Conservation (phyloP, 1,140 invertebrate genomes). For the Drosophila nigrodunni region DNA sequence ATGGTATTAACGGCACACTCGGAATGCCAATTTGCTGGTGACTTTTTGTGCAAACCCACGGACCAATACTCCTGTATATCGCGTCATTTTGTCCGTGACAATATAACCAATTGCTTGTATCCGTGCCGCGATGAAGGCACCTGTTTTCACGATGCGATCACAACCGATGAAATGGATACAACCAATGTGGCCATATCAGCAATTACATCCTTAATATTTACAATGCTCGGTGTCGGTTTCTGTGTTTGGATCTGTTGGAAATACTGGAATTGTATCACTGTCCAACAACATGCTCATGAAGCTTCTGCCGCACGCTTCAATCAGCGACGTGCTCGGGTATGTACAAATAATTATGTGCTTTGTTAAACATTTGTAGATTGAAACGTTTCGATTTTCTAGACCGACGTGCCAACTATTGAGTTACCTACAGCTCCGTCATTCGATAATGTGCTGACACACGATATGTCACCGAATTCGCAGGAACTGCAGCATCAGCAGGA, state of each 20-base stretch:
- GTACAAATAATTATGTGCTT: slow-evolving; percentile 19
- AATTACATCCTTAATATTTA: slow-evolving; percentile 82
- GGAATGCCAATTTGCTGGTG: slow-evolving; percentile 68
- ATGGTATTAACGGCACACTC: slow-evolving; percentile 79
- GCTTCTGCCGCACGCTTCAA: slow-evolving; percentile 71
- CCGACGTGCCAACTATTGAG: slow-evolving; percentile 76
- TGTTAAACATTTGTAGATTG: neutral
- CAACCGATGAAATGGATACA: slow-evolving; percentile 65
- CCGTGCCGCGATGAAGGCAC: slow-evolving; percentile 78
- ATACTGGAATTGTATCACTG: slow-evolving; percentile 82
- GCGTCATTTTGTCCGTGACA: slow-evolving; percentile 76
- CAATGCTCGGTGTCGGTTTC: slow-evolving; percentile 82
- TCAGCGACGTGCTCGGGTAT: slow-evolving; percentile 62
- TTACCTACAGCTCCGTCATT: slow-evolving; percentile 54
- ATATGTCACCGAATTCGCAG: slow-evolving; percentile 41
- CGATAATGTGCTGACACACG: slow-evolving; percentile 42
- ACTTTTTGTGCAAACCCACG: slow-evolving; percentile 75
- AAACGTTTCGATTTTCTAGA: slow-evolving; percentile 38
- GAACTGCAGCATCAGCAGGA: slow-evolving; percentile 40
- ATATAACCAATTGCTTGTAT: slow-evolving; percentile 78
- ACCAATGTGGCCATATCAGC: slow-evolving; percentile 79
- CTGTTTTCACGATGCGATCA: slow-evolving; percentile 71
- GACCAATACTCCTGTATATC: slow-evolving; percentile 79
- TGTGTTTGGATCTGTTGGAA: slow-evolving; percentile 84
- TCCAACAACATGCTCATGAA: slow-evolving; percentile 78